These are phyloP conservation scores for Drosophila saltans DNA, from an alignment of 1,140 invertebrate genomes.

Conservation along the genomic window DNA sequence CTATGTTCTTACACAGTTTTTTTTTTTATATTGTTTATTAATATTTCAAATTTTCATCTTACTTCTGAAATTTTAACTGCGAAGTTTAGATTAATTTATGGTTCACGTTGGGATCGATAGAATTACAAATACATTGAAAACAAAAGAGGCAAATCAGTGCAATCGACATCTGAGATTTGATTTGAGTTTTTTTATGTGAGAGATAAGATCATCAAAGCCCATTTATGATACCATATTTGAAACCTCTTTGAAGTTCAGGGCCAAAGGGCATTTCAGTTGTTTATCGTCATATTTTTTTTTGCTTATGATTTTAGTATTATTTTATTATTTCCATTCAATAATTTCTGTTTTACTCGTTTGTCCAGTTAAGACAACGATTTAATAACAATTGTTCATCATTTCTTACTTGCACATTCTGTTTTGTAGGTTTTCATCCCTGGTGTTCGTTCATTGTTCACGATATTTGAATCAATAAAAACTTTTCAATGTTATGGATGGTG, in stretches of 20 bases:
- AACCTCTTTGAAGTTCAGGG: slow-evolving; percentile 5
- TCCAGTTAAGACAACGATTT: slow-evolving; percentile 64
- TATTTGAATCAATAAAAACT: background rate
- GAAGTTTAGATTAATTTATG: slow-evolving; percentile 35
- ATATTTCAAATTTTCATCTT: slow-evolving; percentile 9
- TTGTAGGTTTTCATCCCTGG: background rate
- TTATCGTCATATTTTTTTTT: background rate
- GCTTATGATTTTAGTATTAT: background rate
- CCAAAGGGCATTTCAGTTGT: slow-evolving; percentile 4
- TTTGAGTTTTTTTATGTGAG: background rate
- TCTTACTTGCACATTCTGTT: slow-evolving; percentile 4
- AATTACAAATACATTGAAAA: slow-evolving; percentile 38
- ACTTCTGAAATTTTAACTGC: slow-evolving; percentile 17
- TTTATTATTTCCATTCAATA: background rate
- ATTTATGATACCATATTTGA: background rate
- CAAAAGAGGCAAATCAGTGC: slow-evolving; percentile 1
- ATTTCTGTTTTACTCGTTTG: slow-evolving; percentile 32
- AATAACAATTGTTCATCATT: slow-evolving; percentile 26
- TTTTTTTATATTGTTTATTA: slow-evolving; percentile 19
- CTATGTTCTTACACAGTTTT: slow-evolving; percentile 15
- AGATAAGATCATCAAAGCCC: background rate
- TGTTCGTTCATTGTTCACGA: background rate
- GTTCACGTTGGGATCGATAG: slow-evolving; percentile 57
- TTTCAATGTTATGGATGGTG: slow-evolving; percentile 1
- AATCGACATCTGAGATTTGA: background rate